These are phyloP conservation scores for Leptatherina wallacei DNA, from an alignment of 2,797 vertebrate genomes.

Conservation along the genomic window DNA sequence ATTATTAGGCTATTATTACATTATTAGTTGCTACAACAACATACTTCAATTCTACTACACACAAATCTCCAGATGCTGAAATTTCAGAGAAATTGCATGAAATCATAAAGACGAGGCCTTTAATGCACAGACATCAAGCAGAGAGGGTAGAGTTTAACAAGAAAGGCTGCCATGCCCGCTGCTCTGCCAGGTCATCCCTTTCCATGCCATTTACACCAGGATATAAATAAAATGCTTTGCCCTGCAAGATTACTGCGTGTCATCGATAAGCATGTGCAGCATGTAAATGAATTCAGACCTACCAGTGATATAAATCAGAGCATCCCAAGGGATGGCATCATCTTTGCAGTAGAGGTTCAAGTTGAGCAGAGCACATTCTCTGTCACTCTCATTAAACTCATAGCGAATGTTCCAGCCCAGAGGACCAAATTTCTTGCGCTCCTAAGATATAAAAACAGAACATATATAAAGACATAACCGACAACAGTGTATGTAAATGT, in stretches of 20 bases:
- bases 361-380: conserved; percentile 88
- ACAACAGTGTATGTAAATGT: background rate
- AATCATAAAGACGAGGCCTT: background rate
- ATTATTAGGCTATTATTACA: too few species aligned
- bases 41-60: background rate
- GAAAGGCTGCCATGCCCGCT: background rate
- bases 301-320: conserved; percentile 79
- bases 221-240: conserved; percentile 1
- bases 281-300: conserved; percentile 10
- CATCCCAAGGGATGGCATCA: conserved; percentile 83
- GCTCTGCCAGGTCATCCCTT: too few species aligned
- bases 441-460: conserved; percentile 64
- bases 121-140: background rate
- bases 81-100: background rate
- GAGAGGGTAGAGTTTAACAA: background rate
- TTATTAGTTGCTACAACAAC: background rate
- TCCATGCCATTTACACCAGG: too few species aligned
- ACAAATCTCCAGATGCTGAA: background rate
- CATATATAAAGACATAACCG: conserved; percentile 13
- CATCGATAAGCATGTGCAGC: background rate
- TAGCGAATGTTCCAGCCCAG: conserved; percentile 90
- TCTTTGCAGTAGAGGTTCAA: conserved; percentile 85
- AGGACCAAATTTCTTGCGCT: conserved; percentile 87
- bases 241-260: background rate
- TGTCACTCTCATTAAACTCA: conserved; percentile 88